Percentiles rank a stretch among this genome's conserved stretches.
phyloP scores from a whole-genome alignment of 2,888 invertebrate species.

The Hypolimnas misippus region DNA sequence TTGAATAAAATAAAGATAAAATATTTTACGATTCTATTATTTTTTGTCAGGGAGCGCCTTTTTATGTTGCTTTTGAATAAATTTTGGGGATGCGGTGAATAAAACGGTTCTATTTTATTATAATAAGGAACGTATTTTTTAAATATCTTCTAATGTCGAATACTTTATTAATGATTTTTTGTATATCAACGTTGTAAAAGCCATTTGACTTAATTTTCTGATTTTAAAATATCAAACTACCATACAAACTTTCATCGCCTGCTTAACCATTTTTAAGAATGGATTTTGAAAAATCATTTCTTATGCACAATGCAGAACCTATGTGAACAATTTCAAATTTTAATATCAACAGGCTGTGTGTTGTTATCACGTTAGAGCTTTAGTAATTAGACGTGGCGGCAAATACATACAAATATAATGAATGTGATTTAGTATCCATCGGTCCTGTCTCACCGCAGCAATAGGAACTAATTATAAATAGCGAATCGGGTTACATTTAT shows the following conservation, averaged over 20 bases:
- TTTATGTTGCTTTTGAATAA: constrained; percentile 35
- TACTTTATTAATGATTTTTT: no score
- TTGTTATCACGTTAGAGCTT: background rate
- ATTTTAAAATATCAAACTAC: no score
- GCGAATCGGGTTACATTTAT: constrained; percentile 49
- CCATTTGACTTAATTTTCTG: no score
- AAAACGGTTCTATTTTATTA: background rate
- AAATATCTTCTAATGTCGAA: no score
- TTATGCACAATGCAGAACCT: no score
- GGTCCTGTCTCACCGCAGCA: constrained; percentile 40
- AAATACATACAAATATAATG: constrained; percentile 7
- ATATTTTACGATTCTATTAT: constrained; percentile 32
- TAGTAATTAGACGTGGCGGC: background rate
- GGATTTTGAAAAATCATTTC: no score
- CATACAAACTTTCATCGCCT: no score
- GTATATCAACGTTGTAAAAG: no score
- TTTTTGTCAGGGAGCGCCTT: constrained; percentile 27
- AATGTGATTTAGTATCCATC: constrained; percentile 35
- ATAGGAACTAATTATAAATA: constrained; percentile 57
- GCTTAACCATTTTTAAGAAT: no score
- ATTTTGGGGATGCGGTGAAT: background rate
- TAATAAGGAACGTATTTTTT: no score
- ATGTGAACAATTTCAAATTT: no score
- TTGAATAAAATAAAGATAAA: constrained; percentile 43
- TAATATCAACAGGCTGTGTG: no score